Evolutionary conservation across 2,797 vertebrate genomes (phyloP), one percentile per base, ranked within the genome.

Genomic region (Pangasius sanitwongsei): DNA sequence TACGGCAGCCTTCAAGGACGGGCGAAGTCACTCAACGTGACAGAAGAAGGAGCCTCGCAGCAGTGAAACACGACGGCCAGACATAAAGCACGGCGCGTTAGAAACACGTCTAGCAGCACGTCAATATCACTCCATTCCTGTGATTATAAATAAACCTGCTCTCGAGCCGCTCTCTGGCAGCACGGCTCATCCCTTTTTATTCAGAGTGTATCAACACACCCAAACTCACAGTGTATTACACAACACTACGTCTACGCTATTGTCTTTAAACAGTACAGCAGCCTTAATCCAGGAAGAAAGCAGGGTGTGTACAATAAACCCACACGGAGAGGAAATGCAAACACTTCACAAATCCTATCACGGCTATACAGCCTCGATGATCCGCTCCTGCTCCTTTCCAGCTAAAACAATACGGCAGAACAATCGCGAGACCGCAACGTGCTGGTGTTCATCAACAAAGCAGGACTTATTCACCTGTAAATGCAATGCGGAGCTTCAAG

Each of bases 1-100:
- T 92, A 93, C 89, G 70, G 91, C 91, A 93, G 92, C 92, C 92
- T 95, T 95, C 94, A 96, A 96, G 94, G 95, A 94, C 94, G 91
- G 93, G 93, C 91, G 74, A 83, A 91, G 92, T 94, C 94, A 93
- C 91, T 94, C 92, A 92, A 92, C 92, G 94, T 94, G 94, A 95
- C 94, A 95, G 92, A 53, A 89, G 83, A 92, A 93, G 92, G 91
- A 91, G 92, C 88, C 89, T 90, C 83, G 90, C 87, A 87, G 90
- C 87, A 18, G 75, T 78, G 86, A 92, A 90, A 69, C 91, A 93
- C 91, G 92, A 93, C 92, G 91, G 92, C 85, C 31, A 91, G 86
- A 78, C 87, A 83, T 87, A 34, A 83, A 88, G n/a, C 86, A 63
- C 50, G 50, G 72, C 91, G 90, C 92, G 94, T 94, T 93, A 92